phyloP scores from a whole-genome alignment of 2,888 invertebrate genomes.

The Epinotia brunnichana region DNA sequence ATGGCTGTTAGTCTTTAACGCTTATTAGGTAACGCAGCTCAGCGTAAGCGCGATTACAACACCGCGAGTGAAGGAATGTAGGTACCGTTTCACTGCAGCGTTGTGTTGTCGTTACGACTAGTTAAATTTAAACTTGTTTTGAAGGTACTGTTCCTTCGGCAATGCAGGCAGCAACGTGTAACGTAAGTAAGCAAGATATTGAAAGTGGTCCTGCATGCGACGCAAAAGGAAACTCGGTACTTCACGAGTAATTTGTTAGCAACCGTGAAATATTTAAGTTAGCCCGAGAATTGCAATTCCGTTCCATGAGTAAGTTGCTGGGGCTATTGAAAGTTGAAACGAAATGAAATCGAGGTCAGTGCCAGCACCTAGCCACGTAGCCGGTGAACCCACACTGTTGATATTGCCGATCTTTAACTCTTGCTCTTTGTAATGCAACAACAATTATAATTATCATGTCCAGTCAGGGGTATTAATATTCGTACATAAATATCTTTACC shows the following conservation, averaged over 20 bases:
- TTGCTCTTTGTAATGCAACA: not conserved
- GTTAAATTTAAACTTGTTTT: slow-evolving; percentile 49
- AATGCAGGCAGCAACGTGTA: slow-evolving; percentile 32
- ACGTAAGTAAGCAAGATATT: slow-evolving; percentile 39
- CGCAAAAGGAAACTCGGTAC: slow-evolving; percentile 37
- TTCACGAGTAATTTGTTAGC: slow-evolving; percentile 29
- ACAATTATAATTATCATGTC: not conserved
- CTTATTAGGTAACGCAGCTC: slow-evolving; percentile 75
- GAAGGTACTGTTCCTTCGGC: slow-evolving; percentile 40
- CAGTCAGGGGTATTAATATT: no score
- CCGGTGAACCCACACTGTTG: slow-evolving; percentile 64
- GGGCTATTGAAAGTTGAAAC: slow-evolving; percentile 81
- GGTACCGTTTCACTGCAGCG: slow-evolving; percentile 67
- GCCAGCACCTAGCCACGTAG: slow-evolving; percentile 74
- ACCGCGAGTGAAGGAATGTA: slow-evolving; percentile 71
- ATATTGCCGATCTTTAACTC: slow-evolving; percentile 47
- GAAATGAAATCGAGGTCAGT: slow-evolving; percentile 84
- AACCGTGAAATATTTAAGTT: slow-evolving; percentile 35
- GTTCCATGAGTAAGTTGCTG: slow-evolving; percentile 58
- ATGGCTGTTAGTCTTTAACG: slow-evolving; percentile 49
- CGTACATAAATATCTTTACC: no score
- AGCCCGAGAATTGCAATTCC: slow-evolving; percentile 50
- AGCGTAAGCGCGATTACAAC: slow-evolving; percentile 78
- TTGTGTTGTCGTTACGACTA: slow-evolving; percentile 54
- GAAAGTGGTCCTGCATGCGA: slow-evolving; percentile 36